Base-by-base conservation (phyloP, 2,797 vertebrate species). In the Huso huso region DNA sequence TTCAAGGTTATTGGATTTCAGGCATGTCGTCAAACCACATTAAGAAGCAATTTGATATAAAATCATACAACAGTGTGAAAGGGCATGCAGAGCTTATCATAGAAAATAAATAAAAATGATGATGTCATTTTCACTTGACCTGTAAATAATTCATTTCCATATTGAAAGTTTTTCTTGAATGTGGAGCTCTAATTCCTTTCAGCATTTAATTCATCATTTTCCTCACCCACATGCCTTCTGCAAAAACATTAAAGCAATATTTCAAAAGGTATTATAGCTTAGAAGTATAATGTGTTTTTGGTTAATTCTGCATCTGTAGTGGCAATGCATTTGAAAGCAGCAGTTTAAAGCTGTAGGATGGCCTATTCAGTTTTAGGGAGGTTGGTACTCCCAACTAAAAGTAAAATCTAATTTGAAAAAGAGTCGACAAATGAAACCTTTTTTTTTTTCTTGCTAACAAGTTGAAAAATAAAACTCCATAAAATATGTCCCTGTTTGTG, bases 201-300 rank as follows among this genome's bases (percentile, higher is more conserved):
- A 86, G 79, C 87, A 89, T 84, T 89, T 89, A 83, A 90, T 89
- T 90, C 81, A 87, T 90, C 86, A 87, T 87, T 78, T 72, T 69
- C 74, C 77, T 51, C 76, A 71, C 77, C 80, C 77, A 66, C 67
- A 69, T 68, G 72, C 78, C 76, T 72, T 84, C 75, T 67, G 73
- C 79, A 52, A 80, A 79, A 77, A 78, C 75, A 73, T 75, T 74
- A 74, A 72, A 78, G 82, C 76, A 81, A 86, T 83, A 83, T 83
- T 86, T 90, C 87, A 88, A 80, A 82, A 84, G 72, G 75, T 75
- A 90, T 90, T 89, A 90, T 76, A 63, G 78, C 50, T 66, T 73
- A 70, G 53, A 77, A 78, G 74, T 79, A 70, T 71, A 74, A 79
- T 77, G 75, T 66, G 76, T 74, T 64, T 84, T 84, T 70, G 74